Evolutionary conservation across 1,140 invertebrate genomes (phyloP), one percentile per base, ranked within the genome.

Genomic region (Lepidurus apus): DNA sequence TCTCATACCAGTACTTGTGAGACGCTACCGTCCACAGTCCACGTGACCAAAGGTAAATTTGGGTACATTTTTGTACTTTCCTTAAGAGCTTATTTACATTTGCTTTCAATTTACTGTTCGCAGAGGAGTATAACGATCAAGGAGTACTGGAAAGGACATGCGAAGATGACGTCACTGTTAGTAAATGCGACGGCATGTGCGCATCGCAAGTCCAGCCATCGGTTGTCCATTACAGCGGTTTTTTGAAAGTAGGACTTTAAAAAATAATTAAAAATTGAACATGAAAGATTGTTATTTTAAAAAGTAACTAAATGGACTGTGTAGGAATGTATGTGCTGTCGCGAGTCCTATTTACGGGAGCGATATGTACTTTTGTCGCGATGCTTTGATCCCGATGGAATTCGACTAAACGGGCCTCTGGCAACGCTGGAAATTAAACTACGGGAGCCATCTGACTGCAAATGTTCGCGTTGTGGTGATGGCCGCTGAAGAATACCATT

Each of bases 261-360:
- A 24, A 13, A 24, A 42, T 9, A 11, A 17, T 42, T 6, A 74
- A 21, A n/a, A 42, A 0, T 74, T 5, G 13, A 1, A 42, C 17
- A 24, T 11, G 53, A 24, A 11, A 43, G 13, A 42, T 75, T 42
- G 13, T 75, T 43, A 76, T 43, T 43, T 11, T 43, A 11, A 13
- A 42, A 75, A 1, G 24, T 17, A 34, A 11, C 13, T 45, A 34
- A n/a, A 45, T 53, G 11, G 81, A 80, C 78, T 81, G 83, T 86
- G 10, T 83, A 96, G 94, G 93, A 96, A 86, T 96, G 95, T 83
- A 93, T 92, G 82, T 97, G 95, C 83, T 97, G 95, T 82, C 89
- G 94, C 77, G 95, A 97, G 84, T 93, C 92, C 80, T 93, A 90
- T 81, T 87, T 96, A 17, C 89, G 92, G 77, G 92, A 93, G 82